Conservation (phyloP, 2,797 vertebrate species). For the Eulemur albifrons region DNA sequence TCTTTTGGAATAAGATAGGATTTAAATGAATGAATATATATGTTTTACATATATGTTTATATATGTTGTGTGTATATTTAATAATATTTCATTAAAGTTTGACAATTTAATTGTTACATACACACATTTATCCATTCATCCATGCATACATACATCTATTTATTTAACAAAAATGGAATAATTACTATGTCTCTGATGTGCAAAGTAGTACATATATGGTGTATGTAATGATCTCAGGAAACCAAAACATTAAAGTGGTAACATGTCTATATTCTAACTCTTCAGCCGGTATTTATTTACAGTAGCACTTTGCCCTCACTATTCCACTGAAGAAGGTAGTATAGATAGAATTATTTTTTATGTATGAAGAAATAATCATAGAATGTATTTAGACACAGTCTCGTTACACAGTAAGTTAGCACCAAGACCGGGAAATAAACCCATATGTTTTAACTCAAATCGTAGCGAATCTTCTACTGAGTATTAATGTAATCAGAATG, state of each 20-base stretch:
- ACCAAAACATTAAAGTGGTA: not conserved
- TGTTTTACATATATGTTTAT: not conserved
- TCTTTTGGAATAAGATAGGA: not conserved
- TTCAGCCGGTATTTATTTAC: not conserved
- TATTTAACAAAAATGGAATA: not conserved
- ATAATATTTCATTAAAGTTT: not conserved
- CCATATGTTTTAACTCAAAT: not conserved
- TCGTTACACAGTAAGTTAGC: not conserved
- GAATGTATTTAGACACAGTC: not conserved
- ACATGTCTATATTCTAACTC: not conserved
- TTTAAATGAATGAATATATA: not conserved
- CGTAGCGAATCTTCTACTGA: not conserved
- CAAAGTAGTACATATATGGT: not conserved
- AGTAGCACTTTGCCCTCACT: not conserved
- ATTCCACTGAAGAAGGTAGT: not conserved
- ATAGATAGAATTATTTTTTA: not conserved
- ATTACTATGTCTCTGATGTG: not conserved
- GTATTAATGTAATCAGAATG: not conserved
- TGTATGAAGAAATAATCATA: not conserved
- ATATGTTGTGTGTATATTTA: not conserved
- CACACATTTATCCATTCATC: not conserved
- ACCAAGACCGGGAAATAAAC: not conserved
- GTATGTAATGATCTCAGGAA: not conserved
- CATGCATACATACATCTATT: not conserved
- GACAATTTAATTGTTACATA: not conserved